A percentile compares a stretch with the other conserved stretches of the same genome.
Evolutionary conservation across 2,797 vertebrate genomes (phyloP).

Genomic region (Okamejei kenojei): DNA sequence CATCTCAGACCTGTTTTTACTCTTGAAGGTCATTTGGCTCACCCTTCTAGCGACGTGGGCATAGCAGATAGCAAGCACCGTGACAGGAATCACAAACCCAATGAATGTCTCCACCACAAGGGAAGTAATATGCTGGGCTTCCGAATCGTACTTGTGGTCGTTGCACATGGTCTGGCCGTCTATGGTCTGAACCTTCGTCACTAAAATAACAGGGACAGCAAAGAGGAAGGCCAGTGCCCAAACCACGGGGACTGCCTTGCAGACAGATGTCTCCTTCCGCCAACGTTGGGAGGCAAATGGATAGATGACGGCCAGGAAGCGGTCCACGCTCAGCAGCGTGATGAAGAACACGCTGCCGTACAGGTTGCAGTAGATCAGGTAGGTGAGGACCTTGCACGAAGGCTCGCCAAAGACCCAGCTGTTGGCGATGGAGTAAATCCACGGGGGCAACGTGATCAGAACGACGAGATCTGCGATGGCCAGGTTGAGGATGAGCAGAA

Average conservation of each 20-base stretch:
- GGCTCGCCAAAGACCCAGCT: slow-evolving; percentile 68
- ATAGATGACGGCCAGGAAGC: slow-evolving; percentile 67
- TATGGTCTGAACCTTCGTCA: slow-evolving; percentile 52
- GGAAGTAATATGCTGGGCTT: slow-evolving; percentile 54
- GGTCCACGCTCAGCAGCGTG: slow-evolving; percentile 72
- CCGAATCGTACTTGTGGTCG: slow-evolving; percentile 53
- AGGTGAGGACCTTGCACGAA: slow-evolving; percentile 63
- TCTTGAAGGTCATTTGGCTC: slow-evolving; percentile 65
- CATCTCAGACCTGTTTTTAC: slow-evolving; percentile 64
- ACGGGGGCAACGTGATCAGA: slow-evolving; percentile 73
- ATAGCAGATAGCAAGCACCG: slow-evolving; percentile 67
- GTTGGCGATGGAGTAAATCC: slow-evolving; percentile 71
- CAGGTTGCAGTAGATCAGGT: slow-evolving; percentile 70
- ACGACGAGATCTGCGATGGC: slow-evolving; percentile 71
- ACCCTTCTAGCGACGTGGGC: slow-evolving; percentile 67
- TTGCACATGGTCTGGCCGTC: slow-evolving; percentile 51
- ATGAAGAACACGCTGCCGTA: slow-evolving; percentile 78
- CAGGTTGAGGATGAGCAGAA: slow-evolving; percentile 72
- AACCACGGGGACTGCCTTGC: slow-evolving; percentile 55
- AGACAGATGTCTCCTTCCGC: slow-evolving; percentile 59
- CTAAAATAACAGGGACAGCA: slow-evolving; percentile 65
- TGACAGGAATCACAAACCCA: slow-evolving; percentile 72
- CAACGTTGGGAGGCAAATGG: slow-evolving; percentile 63
- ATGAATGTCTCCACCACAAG: slow-evolving; percentile 69
- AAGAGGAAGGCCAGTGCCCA: slow-evolving; percentile 67